Base-by-base conservation (phyloP, 2,797 vertebrate species). In the Benthosema pterotum region DNA sequence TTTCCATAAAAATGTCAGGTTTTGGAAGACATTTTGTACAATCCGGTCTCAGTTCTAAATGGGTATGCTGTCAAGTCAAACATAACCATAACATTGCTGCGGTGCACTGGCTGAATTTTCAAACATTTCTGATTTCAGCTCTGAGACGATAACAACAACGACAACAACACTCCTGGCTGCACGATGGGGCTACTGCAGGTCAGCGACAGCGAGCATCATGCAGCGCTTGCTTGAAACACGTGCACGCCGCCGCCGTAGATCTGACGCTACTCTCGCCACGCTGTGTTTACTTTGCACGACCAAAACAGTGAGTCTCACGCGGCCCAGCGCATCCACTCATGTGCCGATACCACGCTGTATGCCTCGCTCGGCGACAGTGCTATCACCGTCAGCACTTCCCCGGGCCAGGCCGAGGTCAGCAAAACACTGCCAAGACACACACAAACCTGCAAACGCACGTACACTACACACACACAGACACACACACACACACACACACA, bases 341-440 rank as follows among this genome's bases (percentile, higher is more conserved):
- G 72, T 75, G 73, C 49, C 71, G 17, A 48, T 42, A 75, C 75
- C 75, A 69, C 68, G 67, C 55, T 45, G 58, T 48, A n/a, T n/a
- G 22, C 22, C 22, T 25, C 22, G 22, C 56, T 18, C 11, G n/a
- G 46, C 62, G 42, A 63, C 75, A 22, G 43, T 12, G 60, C 71
- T 78, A 83, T 90, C 85, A 71, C 63, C 46, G 61, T 75, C 80
- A 76, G 69, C 64, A 70, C 79, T 91, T 89, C 88, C 85, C 57
- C 55, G 43, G 65, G 63, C 63, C 58, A 42, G 61, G 43, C 70
- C 79, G 79, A 79, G 78, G 82, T 88, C 82, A 80, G 52, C 62
- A 78, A 77, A 85, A 87, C 75, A 74, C 52, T 69, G 63, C 62
- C 57, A 71, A 55, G 75, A 60, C 61, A 17, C 48, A 77, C 70